Evolutionary conservation across 2,888 invertebrate species (phyloP).

Genomic region (Acrocera orbiculus): DNA sequence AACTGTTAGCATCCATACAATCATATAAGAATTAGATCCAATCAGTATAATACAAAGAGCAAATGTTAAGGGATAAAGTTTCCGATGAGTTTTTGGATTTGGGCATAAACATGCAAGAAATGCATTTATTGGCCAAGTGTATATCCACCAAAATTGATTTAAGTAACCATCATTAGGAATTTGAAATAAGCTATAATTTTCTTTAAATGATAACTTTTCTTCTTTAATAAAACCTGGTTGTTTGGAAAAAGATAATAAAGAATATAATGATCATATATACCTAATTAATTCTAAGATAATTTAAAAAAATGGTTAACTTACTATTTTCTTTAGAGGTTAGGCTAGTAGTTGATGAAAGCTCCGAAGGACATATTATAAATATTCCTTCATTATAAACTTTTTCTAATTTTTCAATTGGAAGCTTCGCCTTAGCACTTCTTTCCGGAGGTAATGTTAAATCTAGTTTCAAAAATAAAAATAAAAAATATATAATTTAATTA

Average conservation of each 20-base stretch:
- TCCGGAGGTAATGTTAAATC: constrained; percentile 30
- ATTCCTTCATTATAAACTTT: constrained; percentile 17
- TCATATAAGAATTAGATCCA: constrained; percentile 64
- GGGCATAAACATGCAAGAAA: constrained; percentile 52
- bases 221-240: no score
- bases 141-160: constrained; percentile 41
- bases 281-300: no score
- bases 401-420: constrained; percentile 17
- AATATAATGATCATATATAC: no score
- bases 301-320: no score
- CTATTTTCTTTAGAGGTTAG: no score
- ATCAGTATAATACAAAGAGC: constrained; percentile 77
- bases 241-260: no score
- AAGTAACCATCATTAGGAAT: constrained; percentile 27
- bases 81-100: constrained; percentile 41
- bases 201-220: no score
- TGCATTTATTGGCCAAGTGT: constrained; percentile 53
- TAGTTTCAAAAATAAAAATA: constrained; percentile 15
- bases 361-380: constrained; percentile 21
- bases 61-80: constrained; percentile 59
- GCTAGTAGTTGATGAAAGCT: no score
- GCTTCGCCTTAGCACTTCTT: constrained; percentile 27
- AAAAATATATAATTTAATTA: not conserved
- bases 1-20: constrained; percentile 83
- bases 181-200: constrained; percentile 33